These are phyloP conservation scores for Paedocypris micromegethes DNA, from an alignment of 2,797 vertebrate genomes.

Conservation along the genomic window DNA sequence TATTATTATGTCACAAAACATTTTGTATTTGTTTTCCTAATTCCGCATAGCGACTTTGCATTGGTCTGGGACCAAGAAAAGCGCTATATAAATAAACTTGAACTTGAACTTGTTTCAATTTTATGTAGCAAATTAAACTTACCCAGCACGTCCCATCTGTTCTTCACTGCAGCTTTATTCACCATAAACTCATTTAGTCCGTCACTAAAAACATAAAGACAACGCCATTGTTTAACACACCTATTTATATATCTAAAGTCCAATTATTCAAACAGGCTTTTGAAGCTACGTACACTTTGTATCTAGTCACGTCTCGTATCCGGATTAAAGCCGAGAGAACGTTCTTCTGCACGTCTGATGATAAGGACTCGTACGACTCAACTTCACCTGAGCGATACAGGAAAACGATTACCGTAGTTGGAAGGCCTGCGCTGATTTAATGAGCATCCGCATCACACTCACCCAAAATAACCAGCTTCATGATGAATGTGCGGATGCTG, in stretches of 20 bases:
- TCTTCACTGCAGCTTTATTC: slow-evolving; percentile 56
- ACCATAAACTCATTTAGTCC: slow-evolving; percentile 59
- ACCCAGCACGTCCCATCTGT: slow-evolving; percentile 60
- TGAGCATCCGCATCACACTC: background rate
- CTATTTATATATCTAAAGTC: no score
- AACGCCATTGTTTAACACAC: no score
- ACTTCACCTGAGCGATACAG: slow-evolving; percentile 64
- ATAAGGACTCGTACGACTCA: slow-evolving; percentile 79
- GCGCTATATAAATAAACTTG: no score
- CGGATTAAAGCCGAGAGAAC: slow-evolving; percentile 73
- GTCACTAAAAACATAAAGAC: slow-evolving; percentile 53
- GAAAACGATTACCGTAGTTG: no score
- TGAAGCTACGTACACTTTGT: slow-evolving; percentile 68
- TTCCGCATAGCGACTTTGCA: no score
- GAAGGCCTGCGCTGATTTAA: no score
- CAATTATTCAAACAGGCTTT: no score
- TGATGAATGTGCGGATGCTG: slow-evolving; percentile 69
- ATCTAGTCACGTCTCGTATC: slow-evolving; percentile 69
- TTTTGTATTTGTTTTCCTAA: no score
- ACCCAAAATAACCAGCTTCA: slow-evolving; percentile 81
- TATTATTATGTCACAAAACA: no score
- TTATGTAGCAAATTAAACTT: slow-evolving; percentile 16
- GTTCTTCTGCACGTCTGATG: slow-evolving; percentile 87
- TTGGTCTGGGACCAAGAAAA: no score
- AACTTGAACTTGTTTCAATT: no score